Conservation (phyloP, 2,797 vertebrate genomes). For the Enteromius viviparus region DNA sequence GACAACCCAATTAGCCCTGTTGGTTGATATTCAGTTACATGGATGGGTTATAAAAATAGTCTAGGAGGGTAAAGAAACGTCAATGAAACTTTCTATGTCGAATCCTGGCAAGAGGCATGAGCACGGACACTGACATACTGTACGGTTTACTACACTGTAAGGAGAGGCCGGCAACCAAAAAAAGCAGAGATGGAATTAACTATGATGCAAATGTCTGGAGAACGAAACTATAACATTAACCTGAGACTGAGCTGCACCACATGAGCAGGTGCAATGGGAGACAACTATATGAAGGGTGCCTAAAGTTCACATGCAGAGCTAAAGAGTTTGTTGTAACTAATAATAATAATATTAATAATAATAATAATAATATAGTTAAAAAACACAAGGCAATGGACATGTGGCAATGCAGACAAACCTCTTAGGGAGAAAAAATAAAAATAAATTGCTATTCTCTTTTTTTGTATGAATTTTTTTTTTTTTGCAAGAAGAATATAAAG, state of each 20-base stretch:
- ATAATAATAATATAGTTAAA: conserved; percentile 67
- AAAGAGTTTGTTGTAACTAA: conserved; percentile 71
- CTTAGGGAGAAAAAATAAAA: conserved; percentile 68
- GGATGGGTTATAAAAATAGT: conserved; percentile 69
- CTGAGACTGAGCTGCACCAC: conserved; percentile 80
- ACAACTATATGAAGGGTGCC: conserved; percentile 72
- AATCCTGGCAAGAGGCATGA: conserved; percentile 66
- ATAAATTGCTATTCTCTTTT: conserved; percentile 57
- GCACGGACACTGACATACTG: conserved; percentile 52
- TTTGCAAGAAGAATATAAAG: conserved; percentile 83
- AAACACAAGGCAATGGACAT: conserved; percentile 85
- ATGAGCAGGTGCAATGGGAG: conserved; percentile 73
- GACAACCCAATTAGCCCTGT: conserved; percentile 71
- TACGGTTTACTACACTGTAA: conserved; percentile 48
- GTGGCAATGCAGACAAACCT: conserved; percentile 83
- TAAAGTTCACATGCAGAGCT: conserved; percentile 74
- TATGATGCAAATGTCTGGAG: conserved; percentile 69
- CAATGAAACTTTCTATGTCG: conserved; percentile 49
- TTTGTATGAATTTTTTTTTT: conserved; percentile 58
- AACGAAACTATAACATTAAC: conserved; percentile 79
- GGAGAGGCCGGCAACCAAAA: conserved; percentile 29
- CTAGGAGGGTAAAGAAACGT: conserved; percentile 49
- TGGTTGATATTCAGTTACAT: conserved; percentile 62
- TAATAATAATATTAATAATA: conserved; percentile 47
- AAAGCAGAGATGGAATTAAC: conserved; percentile 48